Evolutionary conservation across 2,797 vertebrate species (phyloP).

Genomic region (Sciurus carolinensis): DNA sequence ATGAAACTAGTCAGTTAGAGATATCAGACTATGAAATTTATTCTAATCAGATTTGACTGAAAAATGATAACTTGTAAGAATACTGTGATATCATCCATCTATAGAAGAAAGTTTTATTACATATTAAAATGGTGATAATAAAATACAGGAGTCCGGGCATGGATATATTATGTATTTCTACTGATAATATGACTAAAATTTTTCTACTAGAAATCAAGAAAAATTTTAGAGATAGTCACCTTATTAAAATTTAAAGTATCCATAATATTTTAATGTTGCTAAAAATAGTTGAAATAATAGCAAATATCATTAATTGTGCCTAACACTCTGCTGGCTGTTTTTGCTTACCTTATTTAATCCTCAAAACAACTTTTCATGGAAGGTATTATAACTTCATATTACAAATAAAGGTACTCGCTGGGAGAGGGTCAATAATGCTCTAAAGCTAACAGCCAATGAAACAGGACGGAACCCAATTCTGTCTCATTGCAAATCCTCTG

Average conservation of each 20-base stretch:
- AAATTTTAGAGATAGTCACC: neutral
- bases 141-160: no score
- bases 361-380: neutral
- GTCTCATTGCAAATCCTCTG: neutral
- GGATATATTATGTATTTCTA: neutral
- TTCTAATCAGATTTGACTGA: neutral
- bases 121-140: neutral
- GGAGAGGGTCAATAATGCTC: neutral
- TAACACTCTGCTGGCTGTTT: neutral
- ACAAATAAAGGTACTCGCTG: neutral
- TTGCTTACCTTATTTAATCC: neutral
- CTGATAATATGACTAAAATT: neutral
- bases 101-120: neutral
- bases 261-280: neutral
- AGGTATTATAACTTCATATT: neutral
- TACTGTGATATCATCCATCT: no score
- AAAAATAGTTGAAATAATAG: neutral
- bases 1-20: neutral
- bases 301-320: neutral
- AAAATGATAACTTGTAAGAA: neutral
- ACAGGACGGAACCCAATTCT: neutral
- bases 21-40: neutral
- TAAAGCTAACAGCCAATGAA: neutral
- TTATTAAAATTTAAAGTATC: neutral
- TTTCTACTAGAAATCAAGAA: neutral